Percentiles rank a stretch among this genome's conserved stretches.
Evolutionary conservation across 2,888 invertebrate genomes (phyloP).

Genomic region (Drosophila nr. perissopoda): DNA sequence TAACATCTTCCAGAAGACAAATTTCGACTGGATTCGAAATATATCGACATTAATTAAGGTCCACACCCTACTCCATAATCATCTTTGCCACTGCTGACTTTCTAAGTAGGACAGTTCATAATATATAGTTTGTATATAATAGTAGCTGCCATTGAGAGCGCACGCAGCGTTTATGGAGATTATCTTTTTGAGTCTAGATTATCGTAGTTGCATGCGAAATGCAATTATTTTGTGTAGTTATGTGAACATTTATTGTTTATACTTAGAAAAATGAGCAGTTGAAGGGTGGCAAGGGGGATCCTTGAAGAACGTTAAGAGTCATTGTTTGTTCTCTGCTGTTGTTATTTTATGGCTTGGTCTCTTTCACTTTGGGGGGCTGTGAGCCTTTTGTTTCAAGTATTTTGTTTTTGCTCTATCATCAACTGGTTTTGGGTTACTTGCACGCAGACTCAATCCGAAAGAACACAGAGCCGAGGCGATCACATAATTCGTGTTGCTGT

Average conservation of each 20-base stretch:
- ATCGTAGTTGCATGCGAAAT: constrained; percentile 52
- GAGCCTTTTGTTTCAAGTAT: constrained; percentile 23
- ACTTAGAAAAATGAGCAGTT: constrained; percentile 11
- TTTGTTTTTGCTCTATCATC: constrained; percentile 62
- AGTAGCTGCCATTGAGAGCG: constrained; percentile 11
- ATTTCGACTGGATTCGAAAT: background rate
- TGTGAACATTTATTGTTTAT: constrained; percentile 72
- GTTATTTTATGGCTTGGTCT: constrained; percentile 32
- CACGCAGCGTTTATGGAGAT: constrained; percentile 22
- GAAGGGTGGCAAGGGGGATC: background rate
- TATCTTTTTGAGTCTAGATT: constrained; percentile 23
- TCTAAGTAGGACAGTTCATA: constrained; percentile 20
- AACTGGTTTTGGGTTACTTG: constrained; percentile 74
- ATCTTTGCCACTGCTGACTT: background rate
- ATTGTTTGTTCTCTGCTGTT: constrained; percentile 42
- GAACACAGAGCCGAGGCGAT: constrained; percentile 53
- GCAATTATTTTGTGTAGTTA: constrained; percentile 62
- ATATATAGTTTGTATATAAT: background rate
- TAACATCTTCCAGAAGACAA: background rate
- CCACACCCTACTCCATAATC: background rate
- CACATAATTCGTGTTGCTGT: constrained; percentile 74
- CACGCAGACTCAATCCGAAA: constrained; percentile 59
- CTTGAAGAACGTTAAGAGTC: constrained; percentile 32
- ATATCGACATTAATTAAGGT: background rate
- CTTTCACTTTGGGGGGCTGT: constrained; percentile 50